Conservation (phyloP, 2,888 invertebrate genomes). For the Elegia similella region DNA sequence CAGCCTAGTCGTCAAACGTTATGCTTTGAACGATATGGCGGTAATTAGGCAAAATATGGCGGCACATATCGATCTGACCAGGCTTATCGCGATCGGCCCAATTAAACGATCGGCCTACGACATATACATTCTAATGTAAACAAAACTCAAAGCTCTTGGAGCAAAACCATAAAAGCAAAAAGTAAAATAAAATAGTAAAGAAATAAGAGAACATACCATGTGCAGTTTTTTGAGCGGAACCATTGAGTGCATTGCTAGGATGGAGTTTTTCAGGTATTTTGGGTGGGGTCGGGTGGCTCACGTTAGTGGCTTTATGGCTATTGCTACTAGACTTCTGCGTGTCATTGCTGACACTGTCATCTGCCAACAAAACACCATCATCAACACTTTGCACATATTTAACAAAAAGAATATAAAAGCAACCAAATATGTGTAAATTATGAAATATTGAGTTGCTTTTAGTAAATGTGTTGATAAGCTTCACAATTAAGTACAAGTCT, state of each 20-base stretch:
- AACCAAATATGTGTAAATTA: neutral
- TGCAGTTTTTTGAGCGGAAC: constrained; percentile 67
- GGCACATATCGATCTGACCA: too few species aligned
- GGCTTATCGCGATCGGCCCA: too few species aligned
- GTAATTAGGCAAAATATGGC: too few species aligned
- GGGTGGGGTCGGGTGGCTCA: constrained; percentile 52
- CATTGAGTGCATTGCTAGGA: constrained; percentile 63
- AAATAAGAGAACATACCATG: constrained; percentile 64
- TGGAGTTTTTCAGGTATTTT: constrained; percentile 64
- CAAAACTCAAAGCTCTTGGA: neutral
- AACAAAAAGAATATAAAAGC: neutral
- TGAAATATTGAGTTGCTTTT: neutral
- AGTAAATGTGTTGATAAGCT: neutral
- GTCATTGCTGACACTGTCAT: constrained; percentile 74
- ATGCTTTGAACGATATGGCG: too few species aligned
- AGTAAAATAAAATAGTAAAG: constrained; percentile 26
- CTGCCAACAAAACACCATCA: constrained; percentile 64
- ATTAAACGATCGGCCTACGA: too few species aligned
- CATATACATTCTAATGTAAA: too few species aligned
- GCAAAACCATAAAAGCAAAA: constrained; percentile 2
- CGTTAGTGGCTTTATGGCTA: constrained; percentile 56
- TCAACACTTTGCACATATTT: constrained; percentile 23
- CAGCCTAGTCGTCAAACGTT: too few species aligned
- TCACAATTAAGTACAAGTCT: neutral
- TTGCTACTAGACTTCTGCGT: constrained; percentile 65